phyloP scores from a whole-genome alignment of 2,113 vertebrate genomes.

The Suricata suricatta region DNA sequence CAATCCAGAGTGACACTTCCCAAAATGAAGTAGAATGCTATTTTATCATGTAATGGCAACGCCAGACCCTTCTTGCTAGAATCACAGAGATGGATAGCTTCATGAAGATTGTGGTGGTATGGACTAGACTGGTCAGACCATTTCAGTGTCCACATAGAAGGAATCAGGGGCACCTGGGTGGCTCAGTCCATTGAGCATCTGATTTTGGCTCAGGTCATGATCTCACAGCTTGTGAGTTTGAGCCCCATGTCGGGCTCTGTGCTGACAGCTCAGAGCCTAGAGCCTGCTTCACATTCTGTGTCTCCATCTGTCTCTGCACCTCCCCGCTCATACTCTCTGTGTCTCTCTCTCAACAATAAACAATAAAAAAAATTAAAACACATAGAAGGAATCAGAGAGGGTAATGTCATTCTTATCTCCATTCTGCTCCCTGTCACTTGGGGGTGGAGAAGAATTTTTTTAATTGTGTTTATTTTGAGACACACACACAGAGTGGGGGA shows the following conservation, averaged over 20 bases:
- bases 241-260: too few species aligned
- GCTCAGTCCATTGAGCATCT: too few species aligned
- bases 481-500: too few species aligned
- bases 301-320: too few species aligned
- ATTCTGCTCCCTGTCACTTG: neutral
- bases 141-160: neutral
- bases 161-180: neutral
- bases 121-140: neutral
- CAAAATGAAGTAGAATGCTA: constrained; percentile 26
- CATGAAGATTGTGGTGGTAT: constrained; percentile 31
- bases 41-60: neutral
- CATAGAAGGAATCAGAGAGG: neutral
- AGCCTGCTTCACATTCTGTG: too few species aligned
- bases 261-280: too few species aligned
- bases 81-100: constrained; percentile 43
- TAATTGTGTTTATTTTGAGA: too few species aligned
- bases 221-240: too few species aligned
- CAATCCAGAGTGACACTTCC: constrained; percentile 14
- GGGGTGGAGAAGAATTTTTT: neutral
- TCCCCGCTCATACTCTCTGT: too few species aligned
- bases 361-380: too few species aligned
- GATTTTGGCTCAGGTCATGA: too few species aligned
- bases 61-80: neutral
- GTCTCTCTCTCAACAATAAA: too few species aligned
- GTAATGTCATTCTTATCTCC: neutral